Percentiles rank a stretch among this genome's conserved stretches.
Conservation (phyloP, 2,797 vertebrate genomes). For the Calcarius lapponicus region DNA sequence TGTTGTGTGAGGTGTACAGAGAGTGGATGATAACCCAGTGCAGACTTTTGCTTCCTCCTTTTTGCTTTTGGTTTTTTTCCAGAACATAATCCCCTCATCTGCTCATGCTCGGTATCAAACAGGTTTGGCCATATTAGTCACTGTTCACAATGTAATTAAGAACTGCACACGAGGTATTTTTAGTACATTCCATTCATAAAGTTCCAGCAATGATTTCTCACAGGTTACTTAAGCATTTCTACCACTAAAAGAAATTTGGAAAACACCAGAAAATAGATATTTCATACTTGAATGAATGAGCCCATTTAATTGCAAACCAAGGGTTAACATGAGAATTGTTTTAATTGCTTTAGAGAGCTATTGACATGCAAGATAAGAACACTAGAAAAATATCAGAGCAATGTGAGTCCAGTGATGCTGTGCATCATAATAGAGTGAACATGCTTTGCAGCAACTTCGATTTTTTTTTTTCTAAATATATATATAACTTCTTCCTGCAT, state of each 20-base stretch:
- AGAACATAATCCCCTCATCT: slow-evolving; percentile 44
- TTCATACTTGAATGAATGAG: slow-evolving; percentile 29
- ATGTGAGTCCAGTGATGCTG: slow-evolving; percentile 35
- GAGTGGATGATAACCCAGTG: slow-evolving; percentile 59
- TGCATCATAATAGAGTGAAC: slow-evolving; percentile 27
- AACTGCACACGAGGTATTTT: slow-evolving; percentile 33
- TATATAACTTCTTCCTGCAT: neutral
- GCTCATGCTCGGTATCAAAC: slow-evolving; percentile 67
- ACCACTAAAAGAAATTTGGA: slow-evolving; percentile 16
- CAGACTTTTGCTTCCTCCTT: slow-evolving; percentile 66
- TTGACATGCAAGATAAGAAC: slow-evolving; percentile 15
- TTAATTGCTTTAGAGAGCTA: slow-evolving; percentile 32
- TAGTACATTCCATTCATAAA: slow-evolving; percentile 85
- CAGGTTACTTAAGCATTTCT: slow-evolving; percentile 54
- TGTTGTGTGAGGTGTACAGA: slow-evolving; percentile 66
- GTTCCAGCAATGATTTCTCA: slow-evolving; percentile 45
- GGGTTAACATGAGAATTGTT: neutral
- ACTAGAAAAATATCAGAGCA: slow-evolving; percentile 17
- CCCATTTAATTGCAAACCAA: slow-evolving; percentile 24
- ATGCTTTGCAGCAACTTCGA: neutral
- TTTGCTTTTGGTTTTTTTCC: slow-evolving; percentile 21
- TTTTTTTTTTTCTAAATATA: neutral
- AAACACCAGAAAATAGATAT: neutral
- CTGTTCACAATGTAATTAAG: slow-evolving; percentile 30
- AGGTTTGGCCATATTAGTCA: slow-evolving; percentile 27